Evolutionary conservation across 2,113 vertebrate species (phyloP).

Genomic region (Coturnix japonica): DNA sequence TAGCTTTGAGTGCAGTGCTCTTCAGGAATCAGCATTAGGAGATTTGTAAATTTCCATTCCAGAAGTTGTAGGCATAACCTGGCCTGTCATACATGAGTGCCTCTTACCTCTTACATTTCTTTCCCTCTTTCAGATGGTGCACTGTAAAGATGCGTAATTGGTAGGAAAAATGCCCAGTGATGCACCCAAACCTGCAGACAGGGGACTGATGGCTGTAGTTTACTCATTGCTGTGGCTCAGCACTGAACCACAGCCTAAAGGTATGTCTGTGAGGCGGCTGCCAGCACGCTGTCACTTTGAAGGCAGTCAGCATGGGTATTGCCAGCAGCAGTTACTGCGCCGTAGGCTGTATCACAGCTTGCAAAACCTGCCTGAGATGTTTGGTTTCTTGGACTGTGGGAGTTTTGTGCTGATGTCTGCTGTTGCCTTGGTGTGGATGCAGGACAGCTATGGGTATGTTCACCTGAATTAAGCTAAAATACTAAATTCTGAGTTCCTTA

Average conservation of each 20-base stretch:
- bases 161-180: background rate
- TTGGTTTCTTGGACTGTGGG: background rate
- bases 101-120: background rate
- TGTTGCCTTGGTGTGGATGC: background rate
- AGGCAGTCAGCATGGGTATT: background rate
- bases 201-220: background rate
- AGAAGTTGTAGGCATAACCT: rapidly evolving
- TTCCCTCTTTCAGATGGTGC: background rate
- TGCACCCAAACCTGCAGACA: background rate
- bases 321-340: background rate
- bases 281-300: background rate
- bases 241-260: slow-evolving; percentile 28
- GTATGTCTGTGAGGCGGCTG: background rate
- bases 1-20: background rate
- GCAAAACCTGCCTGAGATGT: slow-evolving; percentile 32
- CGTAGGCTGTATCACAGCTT: background rate
- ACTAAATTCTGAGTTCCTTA: background rate
- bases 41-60: background rate
- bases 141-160: background rate
- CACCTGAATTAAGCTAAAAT: background rate
- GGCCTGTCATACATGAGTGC: background rate
- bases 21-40: background rate
- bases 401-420: background rate
- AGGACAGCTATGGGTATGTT: background rate
- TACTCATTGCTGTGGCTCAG: background rate